Percentiles rank a stretch among this genome's conserved stretches.
These are phyloP conservation scores for Vespertilio murinus DNA, from an alignment of 2,797 vertebrate species.

Conservation along the genomic window DNA sequence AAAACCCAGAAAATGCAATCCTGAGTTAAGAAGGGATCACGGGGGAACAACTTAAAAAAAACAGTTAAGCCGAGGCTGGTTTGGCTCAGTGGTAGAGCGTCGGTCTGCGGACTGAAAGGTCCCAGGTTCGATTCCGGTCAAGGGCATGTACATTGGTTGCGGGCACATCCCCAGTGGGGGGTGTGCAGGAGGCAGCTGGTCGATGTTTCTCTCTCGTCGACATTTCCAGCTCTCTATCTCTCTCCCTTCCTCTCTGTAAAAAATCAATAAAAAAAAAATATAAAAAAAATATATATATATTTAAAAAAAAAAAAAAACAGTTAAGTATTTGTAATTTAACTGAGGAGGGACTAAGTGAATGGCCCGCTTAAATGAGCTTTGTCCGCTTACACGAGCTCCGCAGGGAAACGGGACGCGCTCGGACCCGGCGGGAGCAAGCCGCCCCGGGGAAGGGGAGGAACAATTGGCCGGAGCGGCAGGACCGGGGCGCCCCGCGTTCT, in stretches of 20 bases:
- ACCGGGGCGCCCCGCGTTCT: neutral
- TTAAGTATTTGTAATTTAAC: neutral
- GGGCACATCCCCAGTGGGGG: too few relatives aligned
- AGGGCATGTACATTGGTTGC: too few relatives aligned
- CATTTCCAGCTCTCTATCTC: too few relatives aligned
- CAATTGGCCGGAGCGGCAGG: neutral
- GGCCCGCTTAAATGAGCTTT: neutral
- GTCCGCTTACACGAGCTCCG: neutral
- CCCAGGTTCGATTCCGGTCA: too few relatives aligned
- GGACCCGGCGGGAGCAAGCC: neutral
- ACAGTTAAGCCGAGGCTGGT: too few relatives aligned
- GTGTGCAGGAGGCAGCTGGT: too few relatives aligned
- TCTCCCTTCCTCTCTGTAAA: too few relatives aligned
- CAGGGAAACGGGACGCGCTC: neutral
- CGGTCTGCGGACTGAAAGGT: too few relatives aligned
- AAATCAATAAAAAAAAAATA: too few relatives aligned
- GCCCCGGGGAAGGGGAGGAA: neutral
- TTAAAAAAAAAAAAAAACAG: neutral
- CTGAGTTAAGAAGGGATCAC: neutral
- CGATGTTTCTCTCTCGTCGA: too few relatives aligned
- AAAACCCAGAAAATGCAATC: neutral
- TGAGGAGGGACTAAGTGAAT: neutral
- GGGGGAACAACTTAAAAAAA: neutral
- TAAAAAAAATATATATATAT: too few relatives aligned
- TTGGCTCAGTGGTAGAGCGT: too few relatives aligned